These are phyloP conservation scores for Stenolophus ochropezus DNA, from an alignment of 2,888 invertebrate species.

Conservation along the genomic window DNA sequence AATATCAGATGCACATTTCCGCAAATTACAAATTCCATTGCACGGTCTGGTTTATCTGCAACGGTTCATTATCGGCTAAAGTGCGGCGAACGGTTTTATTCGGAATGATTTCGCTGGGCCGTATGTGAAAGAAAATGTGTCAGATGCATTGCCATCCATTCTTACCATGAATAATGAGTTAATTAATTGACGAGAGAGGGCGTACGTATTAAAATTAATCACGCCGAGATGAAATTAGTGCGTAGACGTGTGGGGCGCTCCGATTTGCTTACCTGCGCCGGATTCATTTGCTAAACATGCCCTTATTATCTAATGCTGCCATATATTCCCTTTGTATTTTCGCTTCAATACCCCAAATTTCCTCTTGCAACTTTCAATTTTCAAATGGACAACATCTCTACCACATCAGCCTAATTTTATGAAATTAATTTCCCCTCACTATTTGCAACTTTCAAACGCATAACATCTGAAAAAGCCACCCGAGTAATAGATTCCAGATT, in stretches of 20 bases:
- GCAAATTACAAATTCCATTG: slow-evolving; percentile 57
- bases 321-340: background rate
- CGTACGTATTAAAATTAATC: slow-evolving; percentile 56
- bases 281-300: slow-evolving; percentile 25
- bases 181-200: slow-evolving; percentile 52
- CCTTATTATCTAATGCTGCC: slow-evolving; percentile 10
- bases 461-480: no score
- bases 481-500: no score
- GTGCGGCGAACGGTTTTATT: slow-evolving; percentile 41
- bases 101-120: slow-evolving; percentile 16
- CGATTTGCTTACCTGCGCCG: slow-evolving; percentile 3
- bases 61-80: slow-evolving; percentile 46
- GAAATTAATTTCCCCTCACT: no score
- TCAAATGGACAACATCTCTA: no score
- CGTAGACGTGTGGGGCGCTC: background rate
- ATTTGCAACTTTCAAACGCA: no score
- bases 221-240: slow-evolving; percentile 34
- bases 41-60: slow-evolving; percentile 46
- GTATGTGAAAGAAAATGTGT: slow-evolving; percentile 50
- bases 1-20: slow-evolving; percentile 57
- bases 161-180: slow-evolving; percentile 53
- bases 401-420: no score
- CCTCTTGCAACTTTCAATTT: background rate
- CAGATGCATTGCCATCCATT: slow-evolving; percentile 53
- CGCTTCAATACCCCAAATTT: background rate